Conservation (phyloP, 1,140 invertebrate species). For the Paraescarpia echinospica region DNA sequence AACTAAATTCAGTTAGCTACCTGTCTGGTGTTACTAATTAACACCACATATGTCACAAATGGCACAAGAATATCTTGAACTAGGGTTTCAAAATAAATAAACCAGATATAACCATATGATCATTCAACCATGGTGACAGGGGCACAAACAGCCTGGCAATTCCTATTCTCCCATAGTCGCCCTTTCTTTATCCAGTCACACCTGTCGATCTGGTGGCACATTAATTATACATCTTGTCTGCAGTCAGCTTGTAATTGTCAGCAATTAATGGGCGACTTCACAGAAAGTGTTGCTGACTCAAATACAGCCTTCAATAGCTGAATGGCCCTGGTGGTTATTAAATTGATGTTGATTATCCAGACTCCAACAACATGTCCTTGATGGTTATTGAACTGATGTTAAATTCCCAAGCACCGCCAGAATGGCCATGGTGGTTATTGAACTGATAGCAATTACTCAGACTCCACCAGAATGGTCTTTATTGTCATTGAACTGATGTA, state of each 20-base stretch:
- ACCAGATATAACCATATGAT: not conserved
- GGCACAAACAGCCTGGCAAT: not conserved
- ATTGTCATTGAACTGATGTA: no score
- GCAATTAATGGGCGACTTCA: not conserved
- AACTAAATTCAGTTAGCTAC: not conserved
- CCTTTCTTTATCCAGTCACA: not conserved
- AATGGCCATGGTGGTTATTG: not conserved
- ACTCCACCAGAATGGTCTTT: no score
- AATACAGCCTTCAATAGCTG: not conserved
- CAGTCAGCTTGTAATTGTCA: not conserved
- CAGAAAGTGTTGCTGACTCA: not conserved
- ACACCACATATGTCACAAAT: not conserved
- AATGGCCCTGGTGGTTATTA: no score
- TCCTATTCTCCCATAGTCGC: not conserved
- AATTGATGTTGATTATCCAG: no score
- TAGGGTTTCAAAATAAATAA: not conserved
- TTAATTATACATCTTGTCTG: not conserved
- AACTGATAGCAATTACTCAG: not conserved
- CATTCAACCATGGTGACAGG: not conserved
- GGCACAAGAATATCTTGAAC: not conserved
- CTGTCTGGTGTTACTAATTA: not conserved
- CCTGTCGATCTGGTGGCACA: not conserved
- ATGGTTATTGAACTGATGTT: no score
- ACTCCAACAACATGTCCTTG: no score
- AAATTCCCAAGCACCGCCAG: no score